Evolutionary conservation across 1,140 invertebrate genomes (phyloP).

Genomic region (Dendrolimus kikuchii): DNA sequence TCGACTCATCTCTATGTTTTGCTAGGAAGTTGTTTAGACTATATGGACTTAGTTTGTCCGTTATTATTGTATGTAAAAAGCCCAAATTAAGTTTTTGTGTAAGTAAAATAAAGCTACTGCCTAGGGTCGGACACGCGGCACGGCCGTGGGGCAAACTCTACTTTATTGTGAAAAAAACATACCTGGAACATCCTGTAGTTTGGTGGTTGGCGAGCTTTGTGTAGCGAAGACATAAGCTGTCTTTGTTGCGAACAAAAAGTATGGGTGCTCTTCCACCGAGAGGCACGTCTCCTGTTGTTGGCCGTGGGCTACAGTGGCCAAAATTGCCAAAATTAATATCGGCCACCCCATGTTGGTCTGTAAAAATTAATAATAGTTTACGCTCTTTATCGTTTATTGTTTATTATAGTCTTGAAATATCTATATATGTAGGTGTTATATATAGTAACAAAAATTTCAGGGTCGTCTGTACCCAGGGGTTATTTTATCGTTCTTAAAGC

Average conservation of each 20-base stretch:
- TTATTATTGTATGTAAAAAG: too few relatives aligned
- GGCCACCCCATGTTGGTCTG: slow-evolving; percentile 28
- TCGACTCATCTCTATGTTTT: too few relatives aligned
- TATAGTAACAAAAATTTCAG: slow-evolving; percentile 2
- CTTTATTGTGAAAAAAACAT: slow-evolving; percentile 28
- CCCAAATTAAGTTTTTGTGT: too few relatives aligned
- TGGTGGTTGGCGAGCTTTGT: slow-evolving; percentile 37
- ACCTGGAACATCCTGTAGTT: slow-evolving; percentile 73
- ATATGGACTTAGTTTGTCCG: too few relatives aligned
- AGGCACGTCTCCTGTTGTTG: slow-evolving; percentile 72
- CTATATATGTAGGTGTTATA: slow-evolving; percentile 3
- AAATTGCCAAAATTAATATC: slow-evolving; percentile 14
- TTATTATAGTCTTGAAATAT: background rate
- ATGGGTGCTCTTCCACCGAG: slow-evolving; percentile 72
- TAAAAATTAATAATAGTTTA: background rate
- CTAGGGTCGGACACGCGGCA: too few relatives aligned
- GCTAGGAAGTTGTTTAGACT: too few relatives aligned
- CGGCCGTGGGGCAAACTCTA: background rate
- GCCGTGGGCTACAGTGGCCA: slow-evolving; percentile 18
- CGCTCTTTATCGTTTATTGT: slow-evolving; percentile 5
- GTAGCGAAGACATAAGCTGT: slow-evolving; percentile 77
- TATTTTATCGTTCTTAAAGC: too few relatives aligned
- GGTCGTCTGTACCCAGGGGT: too few relatives aligned
- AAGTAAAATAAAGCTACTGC: too few relatives aligned
- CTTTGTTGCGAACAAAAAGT: slow-evolving; percentile 76